A percentile compares a stretch with the other conserved stretches of the same genome.
phyloP scores from a whole-genome alignment of 2,113 vertebrate genomes.

The Pedetes capensis region DNA sequence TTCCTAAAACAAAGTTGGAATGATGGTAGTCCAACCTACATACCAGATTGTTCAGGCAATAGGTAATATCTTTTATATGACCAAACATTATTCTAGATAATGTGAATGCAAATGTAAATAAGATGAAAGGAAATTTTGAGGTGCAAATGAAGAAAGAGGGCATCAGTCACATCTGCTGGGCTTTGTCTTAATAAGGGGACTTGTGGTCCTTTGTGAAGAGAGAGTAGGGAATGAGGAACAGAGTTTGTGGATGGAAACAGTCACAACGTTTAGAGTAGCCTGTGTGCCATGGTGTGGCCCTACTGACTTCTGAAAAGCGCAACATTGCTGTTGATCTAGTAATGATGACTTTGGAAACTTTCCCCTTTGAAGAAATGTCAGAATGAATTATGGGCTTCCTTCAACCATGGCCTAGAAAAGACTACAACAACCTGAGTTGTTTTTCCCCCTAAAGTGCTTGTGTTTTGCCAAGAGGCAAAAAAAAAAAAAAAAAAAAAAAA shows the following conservation, averaged over 20 bases:
- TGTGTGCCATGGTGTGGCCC: neutral
- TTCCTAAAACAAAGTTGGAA: neutral
- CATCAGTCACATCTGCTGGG: neutral
- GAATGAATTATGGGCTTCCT: constrained; percentile 59
- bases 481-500: neutral
- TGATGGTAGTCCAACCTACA: neutral
- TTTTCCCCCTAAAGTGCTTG: neutral
- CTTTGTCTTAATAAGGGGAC: neutral
- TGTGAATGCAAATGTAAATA: neutral
- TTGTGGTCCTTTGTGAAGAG: neutral
- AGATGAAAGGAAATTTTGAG: neutral
- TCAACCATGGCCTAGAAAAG: neutral
- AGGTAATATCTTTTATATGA: neutral
- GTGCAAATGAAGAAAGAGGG: neutral
- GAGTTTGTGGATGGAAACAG: neutral
- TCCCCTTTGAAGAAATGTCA: constrained; percentile 52
- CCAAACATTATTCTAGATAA: neutral
- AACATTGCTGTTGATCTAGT: neutral
- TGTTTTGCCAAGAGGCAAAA: neutral
- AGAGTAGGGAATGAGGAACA: neutral
- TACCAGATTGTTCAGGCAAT: neutral
- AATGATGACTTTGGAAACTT: constrained; percentile 42
- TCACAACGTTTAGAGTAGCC: neutral
- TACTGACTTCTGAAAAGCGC: neutral
- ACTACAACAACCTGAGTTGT: neutral